Evolutionary conservation across 23 tunicate species (phyloP), one percentile per base, ranked within the genome.

Genomic region (Styela plicata): DNA sequence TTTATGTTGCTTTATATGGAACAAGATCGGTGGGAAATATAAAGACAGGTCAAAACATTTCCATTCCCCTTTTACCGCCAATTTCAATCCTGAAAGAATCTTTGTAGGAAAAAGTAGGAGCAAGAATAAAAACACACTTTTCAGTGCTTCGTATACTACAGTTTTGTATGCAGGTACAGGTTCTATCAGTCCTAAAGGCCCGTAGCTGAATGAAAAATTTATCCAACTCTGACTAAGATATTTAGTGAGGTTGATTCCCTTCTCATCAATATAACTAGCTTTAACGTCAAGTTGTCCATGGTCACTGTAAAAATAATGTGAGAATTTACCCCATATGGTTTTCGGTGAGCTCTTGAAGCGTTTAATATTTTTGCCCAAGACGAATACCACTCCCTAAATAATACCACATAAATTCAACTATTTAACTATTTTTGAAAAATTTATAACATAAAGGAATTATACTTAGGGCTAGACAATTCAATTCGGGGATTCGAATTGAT

Each of bases 161-260:
- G 57, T 75, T 21, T 68, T 74, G 3, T 74, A 13, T n/a, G 87
- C 93, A 24, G 84, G 84, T 17, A 37, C 64, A 2, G 98, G 93
- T 76, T 93, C 85, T 33, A 93, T 66, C n/a, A 93, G 84, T 13
- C 86, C 93, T 28, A 93, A 33, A 22, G 98, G 86, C 13, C 83
- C 91, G 65, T 88, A 88, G 22, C 86, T 23, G 75, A 88, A 93
- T 67, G 80, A 84, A 69, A 93, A 93, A 34, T 68, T 57, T 28
- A 93, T 63, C 10, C 75, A 2, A 33, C 33, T 20, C 34, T 66
- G 73, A 64, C 84, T 81, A 21, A 85, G 85, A 61, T 93, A 93
- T 33, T 53, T 52, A 2, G 78, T 33, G 13, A 88, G 61, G 0
- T 89, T 80, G 18, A 93, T 93, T 13, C 82, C 87, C 0, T 86